These are phyloP conservation scores for Aquatica leii DNA, from an alignment of 2,888 invertebrate genomes.

Conservation along the genomic window DNA sequence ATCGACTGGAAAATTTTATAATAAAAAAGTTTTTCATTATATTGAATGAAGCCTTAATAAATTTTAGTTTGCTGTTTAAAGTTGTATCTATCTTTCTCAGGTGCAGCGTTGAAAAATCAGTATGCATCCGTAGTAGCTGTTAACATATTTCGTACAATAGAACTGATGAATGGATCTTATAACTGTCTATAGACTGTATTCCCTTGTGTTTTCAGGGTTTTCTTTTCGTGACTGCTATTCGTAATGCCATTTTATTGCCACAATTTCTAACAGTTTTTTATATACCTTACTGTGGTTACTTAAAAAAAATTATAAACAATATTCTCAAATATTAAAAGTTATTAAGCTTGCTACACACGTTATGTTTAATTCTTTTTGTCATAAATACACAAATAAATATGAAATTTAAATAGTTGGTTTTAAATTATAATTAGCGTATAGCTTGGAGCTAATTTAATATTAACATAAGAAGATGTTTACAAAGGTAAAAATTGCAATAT, in stretches of 20 bases:
- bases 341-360: too few relatives aligned
- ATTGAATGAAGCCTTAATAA: conserved; percentile 13
- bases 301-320: conserved; percentile 4
- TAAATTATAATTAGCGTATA: neutral
- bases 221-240: conserved; percentile 37
- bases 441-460: conserved; percentile 9
- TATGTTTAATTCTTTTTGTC: too few relatives aligned
- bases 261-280: conserved; percentile 28
- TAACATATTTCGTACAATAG: conserved; percentile 38
- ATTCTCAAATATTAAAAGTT: neutral
- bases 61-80: conserved; percentile 11
- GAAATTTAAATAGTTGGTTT: neutral
- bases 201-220: conserved; percentile 32
- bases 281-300: conserved; percentile 16
- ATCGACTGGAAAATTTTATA: conserved; percentile 21
- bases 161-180: conserved; percentile 35
- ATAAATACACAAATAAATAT: too few relatives aligned
- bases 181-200: conserved; percentile 38
- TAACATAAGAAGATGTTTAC: neutral
- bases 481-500: neutral
- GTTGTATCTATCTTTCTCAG: conserved; percentile 16
- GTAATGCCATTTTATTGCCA: conserved; percentile 34
- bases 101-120: conserved; percentile 30
- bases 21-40: conserved; percentile 18
- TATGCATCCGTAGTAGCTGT: conserved; percentile 35